phyloP scores from a whole-genome alignment of 2,888 invertebrate genomes.

The Pachydiplax longipennis region DNA sequence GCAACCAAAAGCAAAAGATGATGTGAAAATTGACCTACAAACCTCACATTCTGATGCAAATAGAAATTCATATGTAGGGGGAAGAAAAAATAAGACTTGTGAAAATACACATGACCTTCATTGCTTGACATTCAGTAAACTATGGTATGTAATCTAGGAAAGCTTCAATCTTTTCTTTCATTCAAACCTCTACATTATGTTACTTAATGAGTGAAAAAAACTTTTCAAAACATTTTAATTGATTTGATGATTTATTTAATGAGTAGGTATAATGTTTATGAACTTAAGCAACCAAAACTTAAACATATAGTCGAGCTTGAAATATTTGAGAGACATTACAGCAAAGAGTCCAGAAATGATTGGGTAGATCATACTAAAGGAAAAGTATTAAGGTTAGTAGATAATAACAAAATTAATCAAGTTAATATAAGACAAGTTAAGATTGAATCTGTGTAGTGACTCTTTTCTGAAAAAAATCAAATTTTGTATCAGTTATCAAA shows the following conservation, averaged over 20 bases:
- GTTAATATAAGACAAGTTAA: too few species aligned
- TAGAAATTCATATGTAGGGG: background rate
- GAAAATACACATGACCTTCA: background rate
- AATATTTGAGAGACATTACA: background rate
- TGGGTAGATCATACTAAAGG: background rate
- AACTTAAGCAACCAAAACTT: background rate
- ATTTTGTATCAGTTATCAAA: too few species aligned
- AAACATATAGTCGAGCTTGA: background rate
- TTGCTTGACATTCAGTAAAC: background rate
- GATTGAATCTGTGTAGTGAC: too few species aligned
- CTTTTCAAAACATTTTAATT: background rate
- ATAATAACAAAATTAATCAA: background rate
- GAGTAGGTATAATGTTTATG: constrained; percentile 6
- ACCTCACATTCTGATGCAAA: background rate
- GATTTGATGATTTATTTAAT: background rate
- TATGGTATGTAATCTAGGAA: background rate
- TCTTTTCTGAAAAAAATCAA: too few species aligned
- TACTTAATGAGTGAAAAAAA: background rate
- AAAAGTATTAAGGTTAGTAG: background rate
- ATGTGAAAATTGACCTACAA: background rate
- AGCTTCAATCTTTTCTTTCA: background rate
- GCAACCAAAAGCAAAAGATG: background rate
- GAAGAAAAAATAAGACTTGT: background rate
- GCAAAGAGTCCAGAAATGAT: background rate
- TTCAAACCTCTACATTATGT: too few species aligned